Base-by-base conservation (phyloP, 2,113 vertebrate species). In the Odontesthes bonariensis region DNA sequence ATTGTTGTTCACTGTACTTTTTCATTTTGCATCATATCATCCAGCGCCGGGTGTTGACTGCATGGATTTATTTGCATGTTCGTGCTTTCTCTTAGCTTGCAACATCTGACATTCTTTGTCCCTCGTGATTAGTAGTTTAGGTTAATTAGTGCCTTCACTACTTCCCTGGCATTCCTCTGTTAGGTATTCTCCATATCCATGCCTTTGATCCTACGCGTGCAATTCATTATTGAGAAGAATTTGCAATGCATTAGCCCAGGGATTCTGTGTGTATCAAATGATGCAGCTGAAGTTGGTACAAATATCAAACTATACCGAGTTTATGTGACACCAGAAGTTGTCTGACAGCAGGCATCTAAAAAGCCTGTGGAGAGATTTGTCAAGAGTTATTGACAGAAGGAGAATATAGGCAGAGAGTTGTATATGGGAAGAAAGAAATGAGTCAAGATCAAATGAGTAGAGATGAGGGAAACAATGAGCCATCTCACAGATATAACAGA, bases 211-310 rank as follows among this genome's bases (percentile, higher is more conserved):
- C 79, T 79, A 73, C 75, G 85, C 81, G 66, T 32, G 62, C 62
- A 72, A 85, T 93, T 85, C 86, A 92, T 94, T 90, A 93, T 92
- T 90, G 80, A 92, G 78, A 59, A 68, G 74, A 81, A 91, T 91
- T 91, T 94, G 88, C 91, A 92, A 87, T 91, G 90, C 91, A 92
- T 90, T 88, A 91, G 89, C 76, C 38, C 73, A 61, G 83, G 74
- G 88, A 90, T 55, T 84, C 69, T 56, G 84, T 77, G 65, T 76
- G 49, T 78, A 57, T 69, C 60, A 86, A 77, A 74, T 71, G 49
- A 16, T 73, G 72, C n/a, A 73, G 69, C 57, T 79, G 79, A 77
- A 82, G 70, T 77, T 73, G 69, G 81, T 71, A 49, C 49, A 70
- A 47, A 81, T 79, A 87, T 84, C 69, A 82, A 77, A 57, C 73